A percentile compares a stretch with the other conserved stretches of the same genome.
These are phyloP conservation scores for Apotomis turbidana DNA, from an alignment of 2,888 invertebrate genomes.

Conservation along the genomic window DNA sequence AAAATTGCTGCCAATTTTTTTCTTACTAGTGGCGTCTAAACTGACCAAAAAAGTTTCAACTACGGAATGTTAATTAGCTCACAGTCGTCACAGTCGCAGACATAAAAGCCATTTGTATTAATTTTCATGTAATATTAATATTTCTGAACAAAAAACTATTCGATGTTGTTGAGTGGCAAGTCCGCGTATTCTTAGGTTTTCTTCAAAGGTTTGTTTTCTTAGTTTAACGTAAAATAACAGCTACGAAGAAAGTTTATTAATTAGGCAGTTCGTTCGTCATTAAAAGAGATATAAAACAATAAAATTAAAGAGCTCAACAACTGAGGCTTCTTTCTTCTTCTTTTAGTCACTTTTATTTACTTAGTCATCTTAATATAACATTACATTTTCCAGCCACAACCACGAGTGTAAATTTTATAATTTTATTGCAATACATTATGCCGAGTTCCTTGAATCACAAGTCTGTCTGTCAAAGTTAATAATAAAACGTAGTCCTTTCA, in stretches of 20 bases:
- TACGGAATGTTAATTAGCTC: slow-evolving; percentile 31
- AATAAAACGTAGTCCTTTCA: background rate
- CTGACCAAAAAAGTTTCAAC: slow-evolving; percentile 29
- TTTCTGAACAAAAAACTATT: background rate
- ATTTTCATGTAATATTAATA: slow-evolving; percentile 2
- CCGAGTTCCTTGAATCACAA: background rate
- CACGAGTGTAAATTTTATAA: background rate
- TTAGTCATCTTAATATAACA: background rate
- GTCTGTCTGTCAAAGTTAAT: background rate
- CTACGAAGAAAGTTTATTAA: slow-evolving; percentile 1
- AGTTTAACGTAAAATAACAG: background rate
- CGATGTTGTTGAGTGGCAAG: background rate
- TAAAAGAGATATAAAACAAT: slow-evolving; percentile 5
- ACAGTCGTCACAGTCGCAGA: slow-evolving; percentile 14
- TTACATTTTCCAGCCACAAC: no score
- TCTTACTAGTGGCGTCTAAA: slow-evolving; percentile 12
- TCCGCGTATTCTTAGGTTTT: no score
- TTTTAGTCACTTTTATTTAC: background rate
- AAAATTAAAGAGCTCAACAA: background rate
- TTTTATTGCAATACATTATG: background rate
- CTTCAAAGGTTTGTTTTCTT: no score
- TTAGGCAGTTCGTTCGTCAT: slow-evolving; percentile 2
- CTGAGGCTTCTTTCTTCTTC: background rate
- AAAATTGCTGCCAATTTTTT: slow-evolving; percentile 37
- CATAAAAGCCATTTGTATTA: slow-evolving; percentile 3